A percentile compares a stretch with the other conserved stretches of the same genome.
Evolutionary conservation across 2,888 invertebrate genomes (phyloP).

Genomic region (Dicycla oo): DNA sequence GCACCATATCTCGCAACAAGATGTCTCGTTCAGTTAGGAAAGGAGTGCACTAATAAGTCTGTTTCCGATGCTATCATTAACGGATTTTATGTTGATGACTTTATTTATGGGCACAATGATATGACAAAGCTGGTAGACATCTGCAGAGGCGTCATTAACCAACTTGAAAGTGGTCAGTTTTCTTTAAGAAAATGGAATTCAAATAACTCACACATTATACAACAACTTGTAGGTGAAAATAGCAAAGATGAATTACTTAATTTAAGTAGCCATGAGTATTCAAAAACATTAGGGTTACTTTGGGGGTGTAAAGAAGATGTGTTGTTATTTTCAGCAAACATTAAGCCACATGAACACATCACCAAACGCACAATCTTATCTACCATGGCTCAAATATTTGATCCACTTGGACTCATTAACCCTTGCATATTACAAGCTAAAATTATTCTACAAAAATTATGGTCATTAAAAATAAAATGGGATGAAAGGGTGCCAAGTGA

Average conservation of each 20-base stretch:
- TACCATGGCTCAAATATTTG: slow-evolving; percentile 19
- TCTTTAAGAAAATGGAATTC: no score
- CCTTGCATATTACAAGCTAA: slow-evolving; percentile 21
- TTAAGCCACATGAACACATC: not conserved
- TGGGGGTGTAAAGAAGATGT: slow-evolving; percentile 19
- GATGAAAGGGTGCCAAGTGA: slow-evolving; percentile 12
- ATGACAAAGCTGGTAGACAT: slow-evolving; percentile 3
- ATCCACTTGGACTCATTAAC: slow-evolving; percentile 20
- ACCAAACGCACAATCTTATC: slow-evolving; percentile 20
- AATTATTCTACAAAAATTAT: slow-evolving; percentile 17
- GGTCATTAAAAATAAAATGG: slow-evolving; percentile 22
- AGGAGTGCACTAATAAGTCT: slow-evolving; percentile 3
- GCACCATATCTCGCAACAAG: slow-evolving; percentile 7
- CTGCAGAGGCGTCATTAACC: slow-evolving; percentile 8
- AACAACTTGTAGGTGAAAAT: slow-evolving; percentile 4
- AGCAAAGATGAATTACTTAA: slow-evolving; percentile 13
- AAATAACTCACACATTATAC: no score
- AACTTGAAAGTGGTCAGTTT: not conserved
- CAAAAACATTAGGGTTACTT: slow-evolving; percentile 18
- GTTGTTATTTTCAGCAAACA: slow-evolving; percentile 12
- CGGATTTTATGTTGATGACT: slow-evolving; percentile 4
- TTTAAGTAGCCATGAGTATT: slow-evolving; percentile 1
- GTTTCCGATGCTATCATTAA: slow-evolving; percentile 5
- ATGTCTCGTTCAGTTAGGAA: slow-evolving; percentile 15
- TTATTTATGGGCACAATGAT: not conserved